Evolutionary conservation across 2,888 invertebrate genomes (phyloP).

Genomic region (Lysandra coridon): DNA sequence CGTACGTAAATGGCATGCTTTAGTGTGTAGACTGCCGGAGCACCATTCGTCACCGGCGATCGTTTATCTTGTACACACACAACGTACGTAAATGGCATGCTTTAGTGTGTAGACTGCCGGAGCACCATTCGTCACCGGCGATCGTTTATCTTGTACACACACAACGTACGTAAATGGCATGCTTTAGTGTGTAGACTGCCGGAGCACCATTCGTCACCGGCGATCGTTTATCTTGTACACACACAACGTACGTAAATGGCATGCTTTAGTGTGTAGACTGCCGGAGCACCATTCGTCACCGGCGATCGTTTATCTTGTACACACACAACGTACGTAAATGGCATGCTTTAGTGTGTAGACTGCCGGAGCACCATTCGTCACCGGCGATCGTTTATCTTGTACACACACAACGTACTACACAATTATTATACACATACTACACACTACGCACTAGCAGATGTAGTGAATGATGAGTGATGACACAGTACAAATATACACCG

Average conservation of each 20-base stretch:
- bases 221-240: background rate
- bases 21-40: background rate
- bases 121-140: background rate
- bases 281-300: background rate
- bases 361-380: background rate
- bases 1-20: background rate
- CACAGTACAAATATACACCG: background rate
- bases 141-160: background rate
- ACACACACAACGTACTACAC: background rate
- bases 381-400: background rate
- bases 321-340: background rate
- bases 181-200: background rate
- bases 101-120: background rate
- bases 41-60: background rate
- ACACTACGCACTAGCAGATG: background rate
- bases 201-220: background rate
- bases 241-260: background rate
- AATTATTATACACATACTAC: background rate
- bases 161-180: background rate
- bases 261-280: background rate
- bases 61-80: background rate
- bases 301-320: background rate
- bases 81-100: background rate
- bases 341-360: background rate
- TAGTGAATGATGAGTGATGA: background rate